Percentiles rank a stretch among this genome's conserved stretches.
phyloP scores from a whole-genome alignment of 2,797 vertebrate species.

The Peromyscus melanophrys region DNA sequence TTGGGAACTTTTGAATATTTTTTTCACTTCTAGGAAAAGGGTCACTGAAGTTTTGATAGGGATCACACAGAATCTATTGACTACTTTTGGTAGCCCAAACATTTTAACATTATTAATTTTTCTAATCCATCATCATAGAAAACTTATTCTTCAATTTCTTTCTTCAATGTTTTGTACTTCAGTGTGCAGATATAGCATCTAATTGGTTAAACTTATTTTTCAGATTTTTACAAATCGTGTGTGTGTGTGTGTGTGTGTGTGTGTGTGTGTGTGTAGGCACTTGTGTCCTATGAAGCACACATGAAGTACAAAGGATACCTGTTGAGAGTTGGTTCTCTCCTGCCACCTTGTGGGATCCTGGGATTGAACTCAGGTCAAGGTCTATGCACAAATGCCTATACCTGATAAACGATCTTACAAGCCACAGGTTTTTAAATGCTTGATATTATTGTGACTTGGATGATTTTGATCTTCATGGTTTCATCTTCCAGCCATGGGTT shows the following conservation, averaged over 20 bases:
- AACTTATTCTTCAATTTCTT: neutral
- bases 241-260: neutral
- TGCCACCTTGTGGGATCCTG: conserved; percentile 28
- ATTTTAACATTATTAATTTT: neutral
- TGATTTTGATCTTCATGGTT: neutral
- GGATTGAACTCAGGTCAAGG: conserved; percentile 19
- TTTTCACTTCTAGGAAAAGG: neutral
- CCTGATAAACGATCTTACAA: neutral
- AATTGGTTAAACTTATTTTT: neutral
- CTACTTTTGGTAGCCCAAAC: neutral
- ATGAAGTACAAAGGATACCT: neutral
- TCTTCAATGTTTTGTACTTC: neutral
- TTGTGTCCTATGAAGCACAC: neutral
- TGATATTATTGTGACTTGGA: neutral
- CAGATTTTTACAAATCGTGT: neutral
- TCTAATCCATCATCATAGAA: neutral
- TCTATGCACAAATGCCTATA: neutral
- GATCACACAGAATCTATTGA: neutral
- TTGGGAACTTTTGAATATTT: neutral
- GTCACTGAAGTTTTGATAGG: neutral
- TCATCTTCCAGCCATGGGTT: neutral
- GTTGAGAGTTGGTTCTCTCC: conserved; percentile 29
- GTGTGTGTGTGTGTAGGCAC: neutral
- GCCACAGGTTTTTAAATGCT: neutral
- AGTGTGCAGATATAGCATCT: neutral